Evolutionary conservation across 2,888 invertebrate genomes (phyloP).

Genomic region (Ornithoptera priamus): DNA sequence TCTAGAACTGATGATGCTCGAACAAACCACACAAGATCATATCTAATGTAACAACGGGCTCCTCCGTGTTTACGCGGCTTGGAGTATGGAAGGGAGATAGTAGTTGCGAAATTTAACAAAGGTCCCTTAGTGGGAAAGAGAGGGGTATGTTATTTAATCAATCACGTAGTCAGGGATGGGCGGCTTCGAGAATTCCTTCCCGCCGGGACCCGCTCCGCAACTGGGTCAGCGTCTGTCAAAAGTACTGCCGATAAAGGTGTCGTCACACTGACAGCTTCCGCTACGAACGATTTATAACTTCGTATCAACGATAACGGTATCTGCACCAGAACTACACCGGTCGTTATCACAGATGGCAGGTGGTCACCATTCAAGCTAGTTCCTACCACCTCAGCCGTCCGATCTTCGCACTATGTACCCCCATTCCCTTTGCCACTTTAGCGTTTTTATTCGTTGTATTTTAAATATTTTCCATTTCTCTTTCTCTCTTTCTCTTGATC

Average conservation of each 20-base stretch:
- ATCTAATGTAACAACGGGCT: background rate
- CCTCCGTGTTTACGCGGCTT: background rate
- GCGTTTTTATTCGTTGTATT: background rate
- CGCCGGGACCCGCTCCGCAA: slow-evolving; percentile 8
- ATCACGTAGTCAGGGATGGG: slow-evolving; percentile 20
- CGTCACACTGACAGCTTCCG: slow-evolving; percentile 5
- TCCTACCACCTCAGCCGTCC: too few relatives aligned
- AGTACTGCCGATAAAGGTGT: slow-evolving; percentile 6
- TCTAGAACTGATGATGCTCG: too few relatives aligned
- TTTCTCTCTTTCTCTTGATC: too few relatives aligned
- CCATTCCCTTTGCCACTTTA: background rate
- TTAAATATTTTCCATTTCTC: background rate
- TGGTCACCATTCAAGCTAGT: too few relatives aligned
- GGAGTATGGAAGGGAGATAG: background rate
- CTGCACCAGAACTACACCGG: too few relatives aligned
- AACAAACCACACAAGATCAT: background rate
- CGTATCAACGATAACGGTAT: too few relatives aligned
- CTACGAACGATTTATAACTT: too few relatives aligned
- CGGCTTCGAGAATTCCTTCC: slow-evolving; percentile 13
- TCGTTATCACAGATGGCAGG: too few relatives aligned
- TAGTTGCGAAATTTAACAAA: slow-evolving; percentile 2
- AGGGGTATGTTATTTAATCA: slow-evolving; percentile 16
- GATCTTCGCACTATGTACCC: background rate
- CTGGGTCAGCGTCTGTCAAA: slow-evolving; percentile 25
- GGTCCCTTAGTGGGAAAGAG: slow-evolving; percentile 4